Evolutionary conservation across 1,140 invertebrate genomes (phyloP).

Genomic region (Hylaeus volcanicus): DNA sequence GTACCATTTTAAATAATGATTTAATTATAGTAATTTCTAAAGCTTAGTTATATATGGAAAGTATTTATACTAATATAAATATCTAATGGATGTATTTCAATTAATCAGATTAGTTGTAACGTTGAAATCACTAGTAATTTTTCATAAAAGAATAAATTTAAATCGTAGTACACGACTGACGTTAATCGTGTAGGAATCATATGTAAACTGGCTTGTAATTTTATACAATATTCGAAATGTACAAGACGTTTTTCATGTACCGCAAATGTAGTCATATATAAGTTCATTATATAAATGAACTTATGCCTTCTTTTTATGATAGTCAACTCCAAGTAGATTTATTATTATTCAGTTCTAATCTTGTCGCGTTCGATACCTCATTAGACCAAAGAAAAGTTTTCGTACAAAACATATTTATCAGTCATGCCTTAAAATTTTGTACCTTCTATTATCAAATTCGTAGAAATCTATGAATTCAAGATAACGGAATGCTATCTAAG

Average conservation of each 20-base stretch:
- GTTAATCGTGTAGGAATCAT: slow-evolving; percentile 22
- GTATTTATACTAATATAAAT: background rate
- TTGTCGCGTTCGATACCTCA: background rate
- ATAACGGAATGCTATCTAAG: background rate
- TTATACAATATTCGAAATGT: slow-evolving; percentile 11
- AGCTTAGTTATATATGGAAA: background rate
- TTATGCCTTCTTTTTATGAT: slow-evolving; percentile 5
- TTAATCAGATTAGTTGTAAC: background rate
- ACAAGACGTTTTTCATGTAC: slow-evolving; percentile 25
- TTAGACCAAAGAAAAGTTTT: background rate
- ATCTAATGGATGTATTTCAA: background rate
- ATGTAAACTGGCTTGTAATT: slow-evolving; percentile 34
- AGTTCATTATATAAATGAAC: slow-evolving; percentile 18
- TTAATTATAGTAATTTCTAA: background rate
- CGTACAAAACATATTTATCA: background rate
- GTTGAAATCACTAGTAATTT: background rate
- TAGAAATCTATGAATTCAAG: background rate
- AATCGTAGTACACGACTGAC: slow-evolving; percentile 14
- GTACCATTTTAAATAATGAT: background rate
- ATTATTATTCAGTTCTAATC: background rate
- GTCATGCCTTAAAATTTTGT: background rate
- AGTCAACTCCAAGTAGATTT: background rate
- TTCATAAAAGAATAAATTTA: background rate
- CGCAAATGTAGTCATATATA: slow-evolving; percentile 3
- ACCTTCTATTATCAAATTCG: slow-evolving; percentile 1